Conservation (phyloP, 2,113 vertebrate species). For the Limnothrissa miodon region DNA sequence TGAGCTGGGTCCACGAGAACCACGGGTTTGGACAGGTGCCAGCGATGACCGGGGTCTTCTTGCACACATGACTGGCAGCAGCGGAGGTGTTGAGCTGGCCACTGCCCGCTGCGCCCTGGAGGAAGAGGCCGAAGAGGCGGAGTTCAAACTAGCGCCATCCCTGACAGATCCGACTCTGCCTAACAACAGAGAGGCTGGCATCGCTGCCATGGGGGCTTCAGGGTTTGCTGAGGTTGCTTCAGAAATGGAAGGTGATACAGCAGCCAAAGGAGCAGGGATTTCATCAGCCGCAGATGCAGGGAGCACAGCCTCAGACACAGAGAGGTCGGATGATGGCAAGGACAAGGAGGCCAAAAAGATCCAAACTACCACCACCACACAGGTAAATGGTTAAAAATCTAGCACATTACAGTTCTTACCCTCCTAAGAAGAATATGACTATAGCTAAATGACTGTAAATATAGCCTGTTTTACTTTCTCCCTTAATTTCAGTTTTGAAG, state of each 20-base stretch:
- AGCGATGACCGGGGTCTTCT: constrained; percentile 81
- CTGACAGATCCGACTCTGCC: constrained; percentile 71
- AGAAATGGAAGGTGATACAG: constrained; percentile 71
- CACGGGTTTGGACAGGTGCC: constrained; percentile 77
- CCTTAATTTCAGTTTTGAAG: neutral
- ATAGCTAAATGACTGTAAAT: no score
- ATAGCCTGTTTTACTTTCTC: neutral
- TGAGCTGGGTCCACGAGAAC: constrained; percentile 80
- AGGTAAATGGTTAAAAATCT: constrained; percentile 65
- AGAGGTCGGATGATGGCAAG: constrained; percentile 93
- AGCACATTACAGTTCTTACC: neutral
- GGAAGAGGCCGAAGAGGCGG: constrained; percentile 65
- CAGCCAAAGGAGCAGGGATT: constrained; percentile 79
- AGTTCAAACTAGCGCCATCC: constrained; percentile 83
- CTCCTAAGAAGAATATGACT: neutral
- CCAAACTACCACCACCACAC: constrained; percentile 93
- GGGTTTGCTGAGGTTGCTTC: constrained; percentile 70
- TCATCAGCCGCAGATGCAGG: constrained; percentile 77
- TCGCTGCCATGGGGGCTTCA: constrained; percentile 49
- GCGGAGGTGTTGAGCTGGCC: constrained; percentile 72
- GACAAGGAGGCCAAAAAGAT: constrained; percentile 97
- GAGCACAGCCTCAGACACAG: constrained; percentile 80
- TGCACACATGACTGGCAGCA: constrained; percentile 77
- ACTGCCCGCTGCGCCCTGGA: constrained; percentile 77
- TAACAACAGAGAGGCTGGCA: constrained; percentile 69